These are phyloP conservation scores for Hepsetus odoe DNA, from an alignment of 2,113 vertebrate genomes.

Conservation along the genomic window DNA sequence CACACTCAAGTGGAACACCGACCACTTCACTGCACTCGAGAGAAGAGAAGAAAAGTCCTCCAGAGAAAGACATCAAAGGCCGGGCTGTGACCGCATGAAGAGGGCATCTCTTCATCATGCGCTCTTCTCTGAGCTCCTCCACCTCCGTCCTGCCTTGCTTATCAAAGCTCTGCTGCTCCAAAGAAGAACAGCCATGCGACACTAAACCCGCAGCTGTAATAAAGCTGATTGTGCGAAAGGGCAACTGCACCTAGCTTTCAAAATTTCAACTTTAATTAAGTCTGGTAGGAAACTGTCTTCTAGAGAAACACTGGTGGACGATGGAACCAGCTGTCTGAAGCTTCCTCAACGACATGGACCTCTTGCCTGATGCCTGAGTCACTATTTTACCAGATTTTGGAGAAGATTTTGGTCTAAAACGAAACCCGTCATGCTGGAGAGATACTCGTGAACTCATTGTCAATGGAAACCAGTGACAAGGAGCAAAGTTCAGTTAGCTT, in stretches of 20 bases:
- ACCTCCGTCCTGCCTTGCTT: conserved; percentile 67
- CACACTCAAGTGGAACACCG: conserved; percentile 44
- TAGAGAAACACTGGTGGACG: too few species aligned
- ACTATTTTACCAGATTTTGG: too few species aligned
- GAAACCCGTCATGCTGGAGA: too few species aligned
- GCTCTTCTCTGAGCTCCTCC: conserved; percentile 73
- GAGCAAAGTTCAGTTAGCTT: too few species aligned
- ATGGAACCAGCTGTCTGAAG: too few species aligned
- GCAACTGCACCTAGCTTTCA: conserved; percentile 2
- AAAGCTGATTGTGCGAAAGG: conserved; percentile 34
- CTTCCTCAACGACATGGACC: too few species aligned
- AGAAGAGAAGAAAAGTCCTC: conserved; percentile 42
- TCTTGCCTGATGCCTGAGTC: too few species aligned
- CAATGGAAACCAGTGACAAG: too few species aligned
- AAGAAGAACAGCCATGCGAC: conserved; percentile 61
- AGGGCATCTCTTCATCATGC: conserved; percentile 71
- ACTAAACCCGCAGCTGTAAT: conserved; percentile 44
- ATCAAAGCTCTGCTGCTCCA: conserved; percentile 70
- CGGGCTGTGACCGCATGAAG: conserved; percentile 48
- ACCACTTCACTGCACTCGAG: conserved; percentile 40
- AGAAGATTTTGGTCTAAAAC: too few species aligned
- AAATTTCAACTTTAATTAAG: too few species aligned
- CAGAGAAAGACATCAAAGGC: conserved; percentile 78
- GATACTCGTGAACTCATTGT: too few species aligned
- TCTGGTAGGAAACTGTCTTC: too few species aligned